Conservation (phyloP, 1,140 invertebrate genomes). For the Chironomus tepperi region DNA sequence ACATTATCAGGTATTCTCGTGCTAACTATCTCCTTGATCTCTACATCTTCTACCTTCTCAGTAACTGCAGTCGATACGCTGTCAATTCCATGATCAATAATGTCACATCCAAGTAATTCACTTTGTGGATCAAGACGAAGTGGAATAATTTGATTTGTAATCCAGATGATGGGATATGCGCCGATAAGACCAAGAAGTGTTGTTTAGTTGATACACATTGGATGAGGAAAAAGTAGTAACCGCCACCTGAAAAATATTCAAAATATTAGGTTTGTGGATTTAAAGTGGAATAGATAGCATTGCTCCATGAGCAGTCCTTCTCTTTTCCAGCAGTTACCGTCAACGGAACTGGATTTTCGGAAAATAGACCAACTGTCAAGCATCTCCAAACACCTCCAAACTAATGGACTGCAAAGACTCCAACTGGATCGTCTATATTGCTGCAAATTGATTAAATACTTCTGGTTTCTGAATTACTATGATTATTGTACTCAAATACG, state of each 20-base stretch:
- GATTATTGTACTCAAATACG: too few relatives aligned
- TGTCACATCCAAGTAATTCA: constrained; percentile 78
- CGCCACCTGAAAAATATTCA: constrained; percentile 72
- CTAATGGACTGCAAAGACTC: background rate
- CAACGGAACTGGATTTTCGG: constrained; percentile 71
- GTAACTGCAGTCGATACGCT: too few relatives aligned
- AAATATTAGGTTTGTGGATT: background rate
- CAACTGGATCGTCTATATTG: background rate
- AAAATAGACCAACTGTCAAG: constrained; percentile 80
- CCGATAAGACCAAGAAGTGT: constrained; percentile 46
- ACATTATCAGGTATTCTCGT: too few relatives aligned
- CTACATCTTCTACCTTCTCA: too few relatives aligned
- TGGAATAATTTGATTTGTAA: constrained; percentile 66
- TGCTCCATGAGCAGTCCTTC: constrained; percentile 53
- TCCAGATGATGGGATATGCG: constrained; percentile 62
- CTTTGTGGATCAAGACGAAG: constrained; percentile 76
- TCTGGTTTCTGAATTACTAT: background rate
- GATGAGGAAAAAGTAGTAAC: constrained; percentile 72
- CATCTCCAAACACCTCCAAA: constrained; percentile 53
- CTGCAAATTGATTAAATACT: background rate
- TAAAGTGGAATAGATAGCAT: background rate
- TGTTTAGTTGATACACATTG: constrained; percentile 58
- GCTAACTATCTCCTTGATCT: too few relatives aligned
- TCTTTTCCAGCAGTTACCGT: constrained; percentile 65
- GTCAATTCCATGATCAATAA: constrained; percentile 59